phyloP scores from a whole-genome alignment of 2,113 vertebrate genomes.

The Furnarius figulus region DNA sequence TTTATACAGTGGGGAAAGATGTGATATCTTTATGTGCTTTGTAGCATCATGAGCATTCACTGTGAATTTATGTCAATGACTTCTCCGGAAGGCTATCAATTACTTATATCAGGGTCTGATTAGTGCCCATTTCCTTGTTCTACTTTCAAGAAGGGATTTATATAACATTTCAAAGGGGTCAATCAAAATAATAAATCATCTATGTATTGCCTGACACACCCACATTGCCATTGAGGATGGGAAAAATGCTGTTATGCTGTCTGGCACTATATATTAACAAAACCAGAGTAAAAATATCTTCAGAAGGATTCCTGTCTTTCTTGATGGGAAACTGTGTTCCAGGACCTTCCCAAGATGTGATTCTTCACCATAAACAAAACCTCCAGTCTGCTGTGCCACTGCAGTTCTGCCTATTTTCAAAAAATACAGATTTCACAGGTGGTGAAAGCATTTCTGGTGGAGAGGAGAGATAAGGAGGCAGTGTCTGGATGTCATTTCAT shows the following conservation, averaged over 20 bases:
- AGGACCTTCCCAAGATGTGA: background rate
- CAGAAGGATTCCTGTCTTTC: background rate
- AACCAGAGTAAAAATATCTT: background rate
- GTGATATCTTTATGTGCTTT: background rate
- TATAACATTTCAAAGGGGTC: background rate
- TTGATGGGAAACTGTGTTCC: background rate
- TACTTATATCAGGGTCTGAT: background rate
- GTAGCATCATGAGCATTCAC: background rate
- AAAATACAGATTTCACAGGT: background rate
- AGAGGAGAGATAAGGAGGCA: background rate
- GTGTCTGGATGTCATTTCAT: background rate
- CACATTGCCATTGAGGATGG: rapidly evolving
- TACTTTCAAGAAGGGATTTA: background rate
- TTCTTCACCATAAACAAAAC: background rate
- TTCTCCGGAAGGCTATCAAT: background rate
- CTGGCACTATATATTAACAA: background rate
- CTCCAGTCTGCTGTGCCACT: background rate
- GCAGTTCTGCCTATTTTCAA: background rate
- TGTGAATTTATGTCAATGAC: background rate
- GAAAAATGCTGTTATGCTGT: background rate
- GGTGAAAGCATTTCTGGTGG: background rate
- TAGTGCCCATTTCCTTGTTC: background rate
- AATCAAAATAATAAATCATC: background rate
- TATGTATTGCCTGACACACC: background rate
- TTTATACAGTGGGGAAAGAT: background rate